Conservation (phyloP, 2,797 vertebrate species). For the Geotria australis region DNA sequence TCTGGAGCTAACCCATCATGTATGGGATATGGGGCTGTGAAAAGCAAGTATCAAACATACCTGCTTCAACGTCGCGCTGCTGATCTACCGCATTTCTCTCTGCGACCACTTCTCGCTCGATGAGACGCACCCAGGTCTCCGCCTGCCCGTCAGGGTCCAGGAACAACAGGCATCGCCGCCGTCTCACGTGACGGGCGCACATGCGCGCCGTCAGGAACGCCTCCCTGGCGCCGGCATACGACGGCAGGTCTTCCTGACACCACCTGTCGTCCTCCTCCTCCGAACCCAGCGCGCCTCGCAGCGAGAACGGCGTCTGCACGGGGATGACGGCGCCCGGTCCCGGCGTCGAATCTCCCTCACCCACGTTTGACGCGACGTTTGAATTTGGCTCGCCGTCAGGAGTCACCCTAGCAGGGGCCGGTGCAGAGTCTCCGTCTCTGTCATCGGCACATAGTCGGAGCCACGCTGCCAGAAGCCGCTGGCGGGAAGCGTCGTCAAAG, state of each 20-base stretch:
- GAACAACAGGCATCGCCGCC: constrained; percentile 18
- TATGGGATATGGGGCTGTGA: no score
- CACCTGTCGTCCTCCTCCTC: constrained; percentile 9
- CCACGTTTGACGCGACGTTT: no score
- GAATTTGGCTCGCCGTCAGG: background rate
- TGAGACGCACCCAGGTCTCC: constrained; percentile 6
- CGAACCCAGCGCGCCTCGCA: constrained; percentile 9
- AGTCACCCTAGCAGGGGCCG: background rate
- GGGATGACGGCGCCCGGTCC: constrained; percentile 5
- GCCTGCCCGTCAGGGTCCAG: constrained; percentile 15
- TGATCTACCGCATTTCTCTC: no score
- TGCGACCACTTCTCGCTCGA: constrained; percentile 5
- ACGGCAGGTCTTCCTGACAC: constrained; percentile 7
- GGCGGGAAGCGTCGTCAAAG: constrained; percentile 15
- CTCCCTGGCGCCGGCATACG: constrained; percentile 8
- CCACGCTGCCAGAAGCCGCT: constrained; percentile 32
- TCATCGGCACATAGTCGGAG: constrained; percentile 18
- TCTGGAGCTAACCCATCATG: no score
- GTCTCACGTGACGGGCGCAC: constrained; percentile 3
- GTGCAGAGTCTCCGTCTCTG: constrained; percentile 4
- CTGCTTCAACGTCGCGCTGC: no score
- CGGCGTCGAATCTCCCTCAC: background rate
- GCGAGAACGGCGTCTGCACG: constrained; percentile 7
- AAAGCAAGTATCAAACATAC: no score
- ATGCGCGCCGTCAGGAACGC: constrained; percentile 18